Conservation (phyloP, 2,113 vertebrate genomes). For the Saiga tatarica region DNA sequence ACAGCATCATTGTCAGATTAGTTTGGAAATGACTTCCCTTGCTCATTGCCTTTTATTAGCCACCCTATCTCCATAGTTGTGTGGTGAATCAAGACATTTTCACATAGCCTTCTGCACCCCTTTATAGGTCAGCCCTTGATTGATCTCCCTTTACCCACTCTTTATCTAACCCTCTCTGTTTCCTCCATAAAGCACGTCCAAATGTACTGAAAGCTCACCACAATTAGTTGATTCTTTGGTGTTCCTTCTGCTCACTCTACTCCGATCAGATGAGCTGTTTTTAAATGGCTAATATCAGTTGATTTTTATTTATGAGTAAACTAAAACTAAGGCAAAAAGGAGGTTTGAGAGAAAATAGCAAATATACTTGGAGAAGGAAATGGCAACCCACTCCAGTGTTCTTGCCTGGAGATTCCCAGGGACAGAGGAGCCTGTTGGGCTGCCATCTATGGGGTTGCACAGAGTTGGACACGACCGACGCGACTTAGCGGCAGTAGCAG, state of each 20-base stretch:
- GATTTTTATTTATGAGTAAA: not conserved
- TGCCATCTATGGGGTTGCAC: too few relatives aligned
- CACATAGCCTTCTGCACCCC: not conserved
- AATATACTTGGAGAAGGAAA: not conserved
- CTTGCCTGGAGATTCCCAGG: too few relatives aligned
- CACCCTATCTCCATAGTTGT: rapidly evolving
- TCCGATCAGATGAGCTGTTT: not conserved
- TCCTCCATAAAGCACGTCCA: not conserved
- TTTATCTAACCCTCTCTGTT: not conserved
- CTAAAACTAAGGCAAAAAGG: not conserved
- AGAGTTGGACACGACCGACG: too few relatives aligned
- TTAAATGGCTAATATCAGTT: not conserved
- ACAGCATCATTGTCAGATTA: not conserved
- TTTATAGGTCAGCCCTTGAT: not conserved
- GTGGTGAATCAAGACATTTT: not conserved
- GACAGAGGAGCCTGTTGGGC: too few relatives aligned
- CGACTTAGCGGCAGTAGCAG: too few relatives aligned
- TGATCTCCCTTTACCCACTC: not conserved
- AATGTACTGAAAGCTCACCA: not conserved
- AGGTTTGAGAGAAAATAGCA: not conserved
- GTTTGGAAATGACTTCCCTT: not conserved
- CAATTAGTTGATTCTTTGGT: not conserved
- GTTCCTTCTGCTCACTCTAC: not conserved
- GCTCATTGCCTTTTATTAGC: not conserved
- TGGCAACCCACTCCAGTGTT: too few relatives aligned